phyloP scores from a whole-genome alignment of 1,140 invertebrate species.

The Latrodectus geometricus region DNA sequence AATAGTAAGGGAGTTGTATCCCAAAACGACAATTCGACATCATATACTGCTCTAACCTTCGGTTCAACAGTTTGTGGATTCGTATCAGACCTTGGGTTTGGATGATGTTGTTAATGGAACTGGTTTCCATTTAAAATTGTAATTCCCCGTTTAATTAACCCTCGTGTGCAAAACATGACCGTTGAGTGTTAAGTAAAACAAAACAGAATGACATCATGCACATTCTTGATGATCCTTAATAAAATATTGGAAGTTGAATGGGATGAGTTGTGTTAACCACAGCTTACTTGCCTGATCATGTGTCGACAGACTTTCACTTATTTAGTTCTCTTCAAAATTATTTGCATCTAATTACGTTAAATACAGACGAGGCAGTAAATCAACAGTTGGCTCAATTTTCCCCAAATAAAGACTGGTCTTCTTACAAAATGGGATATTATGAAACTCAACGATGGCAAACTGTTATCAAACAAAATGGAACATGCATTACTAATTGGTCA shows the following conservation, averaged over 20 bases:
- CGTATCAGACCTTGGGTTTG: no score
- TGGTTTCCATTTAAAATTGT: no score
- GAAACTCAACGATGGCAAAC: slow-evolving; percentile 1
- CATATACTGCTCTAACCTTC: background rate
- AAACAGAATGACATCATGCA: slow-evolving; percentile 63
- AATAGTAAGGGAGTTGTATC: slow-evolving; percentile 14
- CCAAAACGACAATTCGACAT: slow-evolving; percentile 65
- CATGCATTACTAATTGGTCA: slow-evolving; percentile 2
- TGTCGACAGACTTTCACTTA: slow-evolving; percentile 69
- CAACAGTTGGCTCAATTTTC: background rate
- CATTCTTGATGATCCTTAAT: slow-evolving; percentile 16
- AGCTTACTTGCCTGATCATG: slow-evolving; percentile 70
- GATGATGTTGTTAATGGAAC: no score
- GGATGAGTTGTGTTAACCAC: slow-evolving; percentile 70
- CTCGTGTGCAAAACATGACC: no score
- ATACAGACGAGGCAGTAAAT: slow-evolving; percentile 1
- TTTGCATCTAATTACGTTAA: background rate
- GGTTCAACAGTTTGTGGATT: no score
- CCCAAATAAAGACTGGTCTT: background rate
- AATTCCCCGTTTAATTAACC: no score
- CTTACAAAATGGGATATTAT: background rate
- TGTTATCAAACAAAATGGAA: background rate
- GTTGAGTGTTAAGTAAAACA: slow-evolving; percentile 15
- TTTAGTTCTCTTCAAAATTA: slow-evolving; percentile 63
- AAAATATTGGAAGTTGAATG: slow-evolving; percentile 68